These are phyloP conservation scores for Prunella fulvescens DNA, from an alignment of 2,113 vertebrate species.

Conservation along the genomic window DNA sequence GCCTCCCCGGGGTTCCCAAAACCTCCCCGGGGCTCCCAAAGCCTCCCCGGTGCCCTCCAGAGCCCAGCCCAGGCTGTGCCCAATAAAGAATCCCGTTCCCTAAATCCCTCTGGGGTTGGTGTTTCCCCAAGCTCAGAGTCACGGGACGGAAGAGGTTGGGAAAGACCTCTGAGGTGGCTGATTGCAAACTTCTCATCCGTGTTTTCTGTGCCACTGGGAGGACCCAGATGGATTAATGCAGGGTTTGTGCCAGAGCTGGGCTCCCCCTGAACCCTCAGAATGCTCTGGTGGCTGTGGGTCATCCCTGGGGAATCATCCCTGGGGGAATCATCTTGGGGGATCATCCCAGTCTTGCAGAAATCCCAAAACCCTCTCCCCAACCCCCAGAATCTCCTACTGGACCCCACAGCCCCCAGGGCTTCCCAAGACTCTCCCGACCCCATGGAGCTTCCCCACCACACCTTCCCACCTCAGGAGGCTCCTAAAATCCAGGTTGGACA, in stretches of 20 bases:
- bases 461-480: not conserved
- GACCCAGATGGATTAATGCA: not conserved
- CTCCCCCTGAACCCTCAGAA: no score
- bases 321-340: not conserved
- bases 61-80: no score
- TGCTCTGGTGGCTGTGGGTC: not conserved
- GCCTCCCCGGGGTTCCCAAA: no score
- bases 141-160: not conserved
- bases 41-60: no score
- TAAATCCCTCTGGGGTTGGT: no score
- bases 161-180: no score
- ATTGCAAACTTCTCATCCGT: no score
- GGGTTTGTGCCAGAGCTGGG: not conserved
- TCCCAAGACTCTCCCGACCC: not conserved
- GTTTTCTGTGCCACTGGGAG: accelerated
- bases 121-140: no score
- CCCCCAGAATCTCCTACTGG: accelerated
- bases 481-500: accelerated
- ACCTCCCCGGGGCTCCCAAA: no score
- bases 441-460: accelerated
- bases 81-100: no score
- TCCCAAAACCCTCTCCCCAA: not conserved
- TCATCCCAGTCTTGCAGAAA: not conserved
- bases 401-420: no score
- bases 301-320: not conserved